Evolutionary conservation across 2,888 invertebrate species (phyloP), one percentile per base, ranked within the genome.

Genomic region (Zhuqinia jingwanae): DNA sequence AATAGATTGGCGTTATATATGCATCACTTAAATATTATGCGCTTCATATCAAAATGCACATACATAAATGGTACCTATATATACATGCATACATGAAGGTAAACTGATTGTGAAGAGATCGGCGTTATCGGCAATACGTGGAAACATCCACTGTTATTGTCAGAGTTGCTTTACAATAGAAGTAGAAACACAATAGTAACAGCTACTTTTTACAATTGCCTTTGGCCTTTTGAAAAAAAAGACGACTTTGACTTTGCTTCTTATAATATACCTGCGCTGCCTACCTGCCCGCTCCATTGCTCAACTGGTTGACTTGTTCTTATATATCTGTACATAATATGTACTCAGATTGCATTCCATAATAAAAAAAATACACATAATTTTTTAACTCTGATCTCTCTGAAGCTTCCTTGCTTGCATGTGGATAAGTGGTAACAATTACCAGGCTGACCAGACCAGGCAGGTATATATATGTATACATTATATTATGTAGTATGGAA

Each of bases 131-230:
- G 25, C 42, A 25, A 22, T 42, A 53, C 20, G 75, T 75, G 53
- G 75, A 75, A 75, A 75, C 53, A 15, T 75, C 36, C 58, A 58
- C 36, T 6, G 36, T 36, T 36, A n/a, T n/a, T n/a, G n/a, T n/a
- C n/a, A n/a, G n/a, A n/a, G n/a, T 36, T 36, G 8, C 36, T 36
- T 36, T 60, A 15, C 25, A 45, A 42, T 58, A 77, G 10, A 22
- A 45, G 22, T 36, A 77, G 36, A 70, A 45, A 45, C 60, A 77
- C 77, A 77, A 77, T 60, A 60, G 77, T 60, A 60, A 77, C 81
- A 81, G 77, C 84, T 84, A 84, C 84, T 84, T 84, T 84, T 65
- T 84, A 84, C 84, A 84, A 84, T 77, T 84, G 84, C 84, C 84
- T 84, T 84, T 84, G 84, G 84, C 84, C 84, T 84, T 84, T 77